These are phyloP conservation scores for Corapipo altera DNA, from an alignment of 2,113 vertebrate species.

Conservation along the genomic window DNA sequence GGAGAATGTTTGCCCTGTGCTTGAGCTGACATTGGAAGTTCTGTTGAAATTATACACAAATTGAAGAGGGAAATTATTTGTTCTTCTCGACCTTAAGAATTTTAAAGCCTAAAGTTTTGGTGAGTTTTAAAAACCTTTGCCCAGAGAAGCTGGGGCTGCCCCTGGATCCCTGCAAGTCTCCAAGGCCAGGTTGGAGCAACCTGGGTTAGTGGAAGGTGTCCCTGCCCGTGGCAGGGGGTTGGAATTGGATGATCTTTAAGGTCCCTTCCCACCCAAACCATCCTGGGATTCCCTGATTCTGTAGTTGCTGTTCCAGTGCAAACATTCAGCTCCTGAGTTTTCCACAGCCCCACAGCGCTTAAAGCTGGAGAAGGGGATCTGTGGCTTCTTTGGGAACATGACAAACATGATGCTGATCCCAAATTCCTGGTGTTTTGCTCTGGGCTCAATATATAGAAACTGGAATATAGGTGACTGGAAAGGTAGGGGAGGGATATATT, in stretches of 20 bases:
- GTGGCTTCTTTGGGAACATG: neutral
- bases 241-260: neutral
- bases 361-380: neutral
- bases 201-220: neutral
- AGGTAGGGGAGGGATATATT: neutral
- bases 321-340: neutral
- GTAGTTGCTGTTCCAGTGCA: neutral
- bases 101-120: neutral
- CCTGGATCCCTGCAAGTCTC: neutral
- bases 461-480: neutral
- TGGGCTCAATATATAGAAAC: neutral
- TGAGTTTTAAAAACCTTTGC: neutral
- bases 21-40: neutral
- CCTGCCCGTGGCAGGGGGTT: neutral
- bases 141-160: neutral
- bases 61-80: neutral
- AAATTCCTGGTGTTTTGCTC: neutral
- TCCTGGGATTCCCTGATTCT: neutral
- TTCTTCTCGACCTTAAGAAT: neutral
- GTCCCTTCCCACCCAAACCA: neutral
- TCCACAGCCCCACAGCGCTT: neutral
- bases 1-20: rapidly evolving
- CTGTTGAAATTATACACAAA: neutral
- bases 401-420: neutral
- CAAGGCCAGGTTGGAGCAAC: neutral